Percentiles rank a stretch among this genome's conserved stretches.
phyloP scores from a whole-genome alignment of 2,797 vertebrate genomes.

The Danio aesculapii region DNA sequence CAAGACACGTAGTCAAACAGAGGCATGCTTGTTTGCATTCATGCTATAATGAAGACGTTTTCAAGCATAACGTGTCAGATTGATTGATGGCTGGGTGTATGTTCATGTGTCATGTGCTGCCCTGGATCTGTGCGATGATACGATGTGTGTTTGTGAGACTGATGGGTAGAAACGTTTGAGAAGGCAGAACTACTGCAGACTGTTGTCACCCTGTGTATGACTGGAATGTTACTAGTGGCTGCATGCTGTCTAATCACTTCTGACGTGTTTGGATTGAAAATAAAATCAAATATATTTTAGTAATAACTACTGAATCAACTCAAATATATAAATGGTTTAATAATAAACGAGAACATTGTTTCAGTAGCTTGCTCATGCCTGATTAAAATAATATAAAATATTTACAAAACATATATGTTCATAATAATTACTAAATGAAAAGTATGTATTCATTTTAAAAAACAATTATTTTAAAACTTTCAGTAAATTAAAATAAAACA shows the following conservation, averaged over 20 bases:
- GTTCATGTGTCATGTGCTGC: slow-evolving; percentile 1
- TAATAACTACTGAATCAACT: too few species aligned
- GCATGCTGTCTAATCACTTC: neutral
- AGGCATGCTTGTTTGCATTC: slow-evolving; percentile 30
- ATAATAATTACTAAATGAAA: too few species aligned
- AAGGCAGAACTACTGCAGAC: neutral
- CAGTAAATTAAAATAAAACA: too few species aligned
- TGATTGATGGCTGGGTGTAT: slow-evolving; percentile 50
- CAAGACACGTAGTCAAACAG: slow-evolving; percentile 2
- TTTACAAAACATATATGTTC: too few species aligned
- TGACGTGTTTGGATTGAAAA: neutral
- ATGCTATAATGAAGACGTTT: slow-evolving; percentile 45
- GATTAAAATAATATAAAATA: neutral
- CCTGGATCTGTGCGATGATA: neutral
- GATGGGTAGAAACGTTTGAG: slow-evolving; percentile 20
- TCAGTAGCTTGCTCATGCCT: too few species aligned
- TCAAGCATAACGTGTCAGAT: slow-evolving; percentile 44
- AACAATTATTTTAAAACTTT: too few species aligned
- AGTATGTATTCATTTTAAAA: too few species aligned
- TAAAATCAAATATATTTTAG: neutral
- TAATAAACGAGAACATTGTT: too few species aligned
- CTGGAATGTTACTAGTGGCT: neutral
- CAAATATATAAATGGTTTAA: too few species aligned
- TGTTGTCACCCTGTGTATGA: slow-evolving; percentile 1
- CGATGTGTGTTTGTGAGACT: slow-evolving; percentile 25